These are phyloP conservation scores for Cetoscarus ocellatus DNA, from an alignment of 2,797 vertebrate genomes.

Conservation along the genomic window DNA sequence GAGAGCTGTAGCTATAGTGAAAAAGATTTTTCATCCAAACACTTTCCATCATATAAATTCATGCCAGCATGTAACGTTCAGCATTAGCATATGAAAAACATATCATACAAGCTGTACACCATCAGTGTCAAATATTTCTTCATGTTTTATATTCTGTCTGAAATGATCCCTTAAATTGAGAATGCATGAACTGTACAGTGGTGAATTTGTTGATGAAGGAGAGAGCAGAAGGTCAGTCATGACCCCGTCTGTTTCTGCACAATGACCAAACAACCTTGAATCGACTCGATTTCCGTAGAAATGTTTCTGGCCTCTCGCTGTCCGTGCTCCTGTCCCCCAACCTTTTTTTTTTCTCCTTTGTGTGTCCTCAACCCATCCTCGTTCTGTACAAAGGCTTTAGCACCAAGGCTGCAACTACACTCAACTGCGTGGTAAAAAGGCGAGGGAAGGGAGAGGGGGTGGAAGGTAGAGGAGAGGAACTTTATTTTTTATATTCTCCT, in stretches of 20 bases:
- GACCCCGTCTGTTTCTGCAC: conserved; percentile 15
- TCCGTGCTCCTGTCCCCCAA: conserved; percentile 12
- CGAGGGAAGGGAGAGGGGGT: conserved; percentile 5
- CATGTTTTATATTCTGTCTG: neutral
- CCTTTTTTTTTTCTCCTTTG: conserved; percentile 28
- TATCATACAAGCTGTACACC: too few species aligned
- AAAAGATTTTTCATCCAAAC: neutral
- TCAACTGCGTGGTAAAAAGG: conserved; percentile 29
- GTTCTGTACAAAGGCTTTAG: conserved; percentile 19
- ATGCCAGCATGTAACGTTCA: neutral
- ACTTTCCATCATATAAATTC: neutral
- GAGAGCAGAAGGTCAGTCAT: neutral
- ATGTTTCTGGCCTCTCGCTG: conserved; percentile 33
- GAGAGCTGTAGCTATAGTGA: too few species aligned
- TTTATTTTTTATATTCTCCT: neutral
- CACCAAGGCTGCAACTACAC: conserved; percentile 51
- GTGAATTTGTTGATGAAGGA: neutral
- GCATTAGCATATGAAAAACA: neutral
- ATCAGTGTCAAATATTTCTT: fast-evolving
- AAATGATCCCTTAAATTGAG: neutral
- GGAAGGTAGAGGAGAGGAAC: conserved; percentile 9
- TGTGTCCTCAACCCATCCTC: conserved; percentile 24
- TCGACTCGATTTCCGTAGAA: conserved; percentile 27
- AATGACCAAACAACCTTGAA: conserved; percentile 51
- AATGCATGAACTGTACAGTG: neutral